Base-by-base conservation (phyloP, 2,797 vertebrate genomes). In the Mastacembelus armatus region DNA sequence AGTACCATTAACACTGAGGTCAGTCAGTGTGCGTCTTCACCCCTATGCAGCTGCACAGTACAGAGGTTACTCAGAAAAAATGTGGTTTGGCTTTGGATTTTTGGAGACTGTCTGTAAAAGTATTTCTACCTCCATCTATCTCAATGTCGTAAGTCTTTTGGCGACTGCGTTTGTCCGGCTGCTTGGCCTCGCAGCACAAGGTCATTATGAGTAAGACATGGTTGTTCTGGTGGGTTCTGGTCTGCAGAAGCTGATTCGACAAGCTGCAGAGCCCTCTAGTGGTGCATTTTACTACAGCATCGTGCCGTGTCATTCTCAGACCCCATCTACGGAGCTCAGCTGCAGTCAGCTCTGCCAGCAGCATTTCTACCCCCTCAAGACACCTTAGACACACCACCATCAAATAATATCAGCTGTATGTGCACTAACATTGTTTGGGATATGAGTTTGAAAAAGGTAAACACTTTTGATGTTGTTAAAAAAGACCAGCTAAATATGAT, bases 201-300 rank as follows among this genome's bases (percentile, higher is more conserved):
- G 66, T 75, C 64, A 74, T 72, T 66, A 36, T 82, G 75, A 70
- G 56, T 75, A 61, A 79, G 71, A 55, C 49, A 26, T 38, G 48
- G 26, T 69, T 35, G 32, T n/a, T 69, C 40, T 75, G 59, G 33
- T 40, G 48, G 16, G 29, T 29, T 55, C 51, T 2, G 36, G 15
- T 36, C n/a, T 35, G 5, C 48, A 7, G 22, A 16, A n/a, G 70
- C 66, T 80, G 39, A 91, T 91, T 91, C 57, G 67, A 69, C 88
- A 86, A 89, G 84, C 92, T 92, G 66, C 81, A 88, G 92, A 82
- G 91, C 90, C 93, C 93, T 92, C 93, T 92, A 88, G 91, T 93
- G 93, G 87, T 30, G 14, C 0, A 0, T 47, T 32, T 18, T 7
- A 51, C 54, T 33, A 52, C 68, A 67, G 59, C 71, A 2, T 5